Base-by-base conservation (phyloP, 2,113 vertebrate genomes). In the Leptosomus discolor region DNA sequence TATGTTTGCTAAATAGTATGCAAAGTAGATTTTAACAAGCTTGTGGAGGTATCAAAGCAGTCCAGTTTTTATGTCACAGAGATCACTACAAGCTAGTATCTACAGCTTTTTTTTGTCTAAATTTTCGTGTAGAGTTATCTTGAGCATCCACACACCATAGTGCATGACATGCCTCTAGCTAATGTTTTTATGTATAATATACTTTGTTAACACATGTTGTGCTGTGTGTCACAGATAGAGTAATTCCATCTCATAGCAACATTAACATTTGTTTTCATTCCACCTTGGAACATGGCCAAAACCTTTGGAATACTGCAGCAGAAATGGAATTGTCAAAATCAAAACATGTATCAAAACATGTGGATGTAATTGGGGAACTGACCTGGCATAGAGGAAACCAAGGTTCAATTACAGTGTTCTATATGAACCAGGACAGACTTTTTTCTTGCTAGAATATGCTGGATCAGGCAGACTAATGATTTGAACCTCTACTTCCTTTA, bases 321-420 rank as follows among this genome's bases (percentile, higher is more conserved):
- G 45, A 92, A 90, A 73, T 37, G n/a, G 79, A 94, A 94, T 86
- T 90, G 83, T 86, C 61, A 85, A 88, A 96, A 85, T 85, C 82
- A 88, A 15, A 88, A 65, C 92, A 82, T 56, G 19, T 56, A 90
- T 85, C 82, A 90, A 79, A 96, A 71, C 69, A 82, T 69, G 51
- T 90, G 85, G 61, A 79, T 92, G 6, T 79, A 23, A 69, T 95
- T 95, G 93, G 32, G 18, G 45, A 88, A 75, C 39, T 64, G 27
- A 37, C 46, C 21, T 46, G n/a, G 18, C 34, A 53, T 8, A 4
- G 30, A 54, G 18, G 22, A 95, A 88, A 79, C 34, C 22, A 51
- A 68, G 32, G 20, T 75, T 82, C 29, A 80, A 11, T 83, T 88
- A 69, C 24, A 30, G 34, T 73, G 36, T 56, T 93, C 48, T 80